Conservation (phyloP, 2,797 vertebrate genomes). For the Coregonus sp. region DNA sequence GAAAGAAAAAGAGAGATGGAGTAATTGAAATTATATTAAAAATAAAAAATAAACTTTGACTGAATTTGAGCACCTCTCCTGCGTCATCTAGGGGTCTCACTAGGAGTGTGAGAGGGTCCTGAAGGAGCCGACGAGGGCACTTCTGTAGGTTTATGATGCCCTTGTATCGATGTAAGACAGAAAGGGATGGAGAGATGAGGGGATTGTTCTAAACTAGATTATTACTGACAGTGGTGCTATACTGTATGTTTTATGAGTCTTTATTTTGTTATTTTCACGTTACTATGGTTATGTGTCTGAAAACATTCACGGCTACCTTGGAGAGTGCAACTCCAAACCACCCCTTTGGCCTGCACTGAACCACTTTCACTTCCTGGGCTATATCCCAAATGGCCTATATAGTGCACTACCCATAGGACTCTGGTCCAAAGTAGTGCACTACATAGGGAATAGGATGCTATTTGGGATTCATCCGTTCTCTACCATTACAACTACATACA, state of each 20-base stretch:
- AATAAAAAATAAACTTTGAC: slow-evolving; percentile 36
- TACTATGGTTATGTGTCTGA: slow-evolving; percentile 23
- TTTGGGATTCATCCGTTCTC: not conserved
- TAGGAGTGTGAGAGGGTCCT: slow-evolving; percentile 5
- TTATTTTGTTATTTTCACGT: slow-evolving; percentile 43
- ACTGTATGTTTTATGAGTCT: slow-evolving; percentile 56
- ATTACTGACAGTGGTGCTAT: slow-evolving; percentile 83
- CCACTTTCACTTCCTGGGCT: slow-evolving; percentile 7
- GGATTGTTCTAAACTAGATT: slow-evolving; percentile 54
- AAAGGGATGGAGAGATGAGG: slow-evolving; percentile 30
- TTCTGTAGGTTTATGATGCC: slow-evolving; percentile 24
- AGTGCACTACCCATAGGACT: slow-evolving; percentile 5
- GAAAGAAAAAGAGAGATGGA: not conserved
- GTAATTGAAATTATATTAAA: slow-evolving; percentile 21
- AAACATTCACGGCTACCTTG: slow-evolving; percentile 82
- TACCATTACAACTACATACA: slow-evolving; percentile 11
- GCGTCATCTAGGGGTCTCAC: slow-evolving; percentile 29
- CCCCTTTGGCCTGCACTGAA: slow-evolving; percentile 40
- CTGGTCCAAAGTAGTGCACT: not conserved
- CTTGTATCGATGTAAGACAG: slow-evolving; percentile 24
- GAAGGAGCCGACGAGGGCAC: not conserved
- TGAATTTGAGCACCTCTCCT: slow-evolving; percentile 45
- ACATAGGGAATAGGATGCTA: too few species aligned
- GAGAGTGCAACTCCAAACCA: slow-evolving; percentile 60
- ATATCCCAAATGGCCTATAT: not conserved